phyloP scores from a whole-genome alignment of 1,140 invertebrate species.

The Tribolium castaneum region DNA sequence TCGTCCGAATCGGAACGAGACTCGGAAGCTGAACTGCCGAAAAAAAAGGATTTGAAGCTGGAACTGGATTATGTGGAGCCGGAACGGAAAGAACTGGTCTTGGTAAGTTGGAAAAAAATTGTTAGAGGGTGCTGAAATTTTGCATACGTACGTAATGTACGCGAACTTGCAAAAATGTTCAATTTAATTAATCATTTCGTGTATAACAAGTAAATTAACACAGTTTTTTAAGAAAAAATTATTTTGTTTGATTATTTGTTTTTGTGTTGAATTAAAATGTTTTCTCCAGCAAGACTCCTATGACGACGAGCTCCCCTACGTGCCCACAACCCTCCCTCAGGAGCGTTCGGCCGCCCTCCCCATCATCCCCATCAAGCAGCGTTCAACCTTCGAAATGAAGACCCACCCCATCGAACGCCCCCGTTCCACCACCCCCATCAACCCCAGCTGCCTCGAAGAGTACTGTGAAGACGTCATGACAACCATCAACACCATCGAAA shows the following conservation, averaged over 20 bases:
- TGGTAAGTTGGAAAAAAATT: no score
- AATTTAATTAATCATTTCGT: no score
- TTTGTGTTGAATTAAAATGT: no score
- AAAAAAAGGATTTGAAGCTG: constrained; percentile 60
- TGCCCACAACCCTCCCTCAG: constrained; percentile 85
- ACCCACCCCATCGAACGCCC: constrained; percentile 89
- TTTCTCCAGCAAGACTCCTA: constrained; percentile 80
- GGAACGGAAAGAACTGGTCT: constrained; percentile 80
- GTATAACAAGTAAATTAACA: no score
- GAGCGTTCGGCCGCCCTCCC: constrained; percentile 84
- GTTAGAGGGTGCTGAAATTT: no score
- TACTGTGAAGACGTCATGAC: constrained; percentile 67
- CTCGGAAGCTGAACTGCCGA: constrained; percentile 72
- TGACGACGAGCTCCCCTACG: constrained; percentile 87
- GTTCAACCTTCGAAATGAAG: constrained; percentile 74
- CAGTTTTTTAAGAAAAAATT: no score
- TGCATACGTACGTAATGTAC: no score
- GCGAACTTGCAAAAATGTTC: no score
- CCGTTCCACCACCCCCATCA: constrained; percentile 84
- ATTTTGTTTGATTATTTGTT: no score
- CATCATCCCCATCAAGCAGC: constrained; percentile 82
- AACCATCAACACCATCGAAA: constrained; percentile 66
- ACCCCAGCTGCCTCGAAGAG: constrained; percentile 82
- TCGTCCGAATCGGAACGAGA: constrained; percentile 85
- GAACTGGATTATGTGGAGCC: constrained; percentile 66